Base-by-base conservation (phyloP, 1,140 invertebrate species). In the Bombus difficillimus region DNA sequence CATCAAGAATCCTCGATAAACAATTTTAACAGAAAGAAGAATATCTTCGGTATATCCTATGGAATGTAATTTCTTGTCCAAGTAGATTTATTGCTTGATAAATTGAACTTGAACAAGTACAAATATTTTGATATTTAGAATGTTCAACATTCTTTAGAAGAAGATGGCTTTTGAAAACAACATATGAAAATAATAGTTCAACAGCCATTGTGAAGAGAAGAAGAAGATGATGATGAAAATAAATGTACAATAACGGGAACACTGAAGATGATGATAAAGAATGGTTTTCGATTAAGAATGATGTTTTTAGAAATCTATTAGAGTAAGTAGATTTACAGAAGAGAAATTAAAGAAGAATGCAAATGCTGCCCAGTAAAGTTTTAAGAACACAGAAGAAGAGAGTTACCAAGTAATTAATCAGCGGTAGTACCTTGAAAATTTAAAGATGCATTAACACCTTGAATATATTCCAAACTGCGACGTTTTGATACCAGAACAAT, bases 391-490 rank as follows among this genome's bases (percentile, higher is more conserved):
- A 32, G 9, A 9, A 15, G 69, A 28, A 1, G 15, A 53, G 25
- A n/a, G n/a, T 37, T 43, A 47, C 28, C 25, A 62, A 28, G 37
- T 6, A 39, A 18, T 39, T 62, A 41, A 39, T 37, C 8, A 32
- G n/a, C 0, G 12, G 5, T 6, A 9, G 10, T 37, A 69, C 34
- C 66, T 80, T 80, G 78, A 28, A 37, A 39, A 43, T 66, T 53
- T n/a, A 25, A 80, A n/a, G 34, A 32, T 32, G 32, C 41, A 13
- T 25, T 28, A 53, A 47, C 57, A 10, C 25, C 32, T 80, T 34
- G 43, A 80, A 80, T 47, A n/a, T 53, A 80, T 37, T 69, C 62
- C 62, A 47, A 68, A 43, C 25, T n/a, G 25, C 32, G 32, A 75
- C 22, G 10, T 75, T 75, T 75, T 53, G 22, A 57, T 13, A 32